Conservation (phyloP, 2,113 vertebrate species). For the Paramisgurnus dabryanus region DNA sequence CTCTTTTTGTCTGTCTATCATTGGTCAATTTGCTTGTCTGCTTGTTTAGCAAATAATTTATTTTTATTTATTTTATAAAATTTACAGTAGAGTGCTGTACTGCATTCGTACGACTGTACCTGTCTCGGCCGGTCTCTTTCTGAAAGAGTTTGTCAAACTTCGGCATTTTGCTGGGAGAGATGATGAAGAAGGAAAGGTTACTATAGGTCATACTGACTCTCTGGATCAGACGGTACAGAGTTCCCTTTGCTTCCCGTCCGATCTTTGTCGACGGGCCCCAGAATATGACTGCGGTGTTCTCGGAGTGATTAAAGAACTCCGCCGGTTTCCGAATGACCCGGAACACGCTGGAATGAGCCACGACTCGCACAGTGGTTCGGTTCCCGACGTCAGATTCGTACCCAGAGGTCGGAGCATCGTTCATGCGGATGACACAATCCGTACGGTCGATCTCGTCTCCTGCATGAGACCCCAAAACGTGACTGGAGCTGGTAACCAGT, state of each 20-base stretch:
- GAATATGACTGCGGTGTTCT: constrained; percentile 84
- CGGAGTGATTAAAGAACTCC: constrained; percentile 82
- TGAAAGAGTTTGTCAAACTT: constrained; percentile 90
- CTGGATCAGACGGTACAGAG: constrained; percentile 86
- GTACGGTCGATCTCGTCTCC: constrained; percentile 82
- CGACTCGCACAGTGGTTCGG: constrained; percentile 87
- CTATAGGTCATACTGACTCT: constrained; percentile 81
- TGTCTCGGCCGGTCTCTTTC: constrained; percentile 90
- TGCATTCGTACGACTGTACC: constrained; percentile 67
- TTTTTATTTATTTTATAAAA: too few species aligned
- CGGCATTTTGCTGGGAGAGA: constrained; percentile 84
- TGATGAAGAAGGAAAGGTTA: constrained; percentile 81
- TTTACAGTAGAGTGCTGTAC: too few species aligned
- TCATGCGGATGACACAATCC: constrained; percentile 96
- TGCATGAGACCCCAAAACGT: constrained; percentile 82
- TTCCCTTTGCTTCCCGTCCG: constrained; percentile 80
- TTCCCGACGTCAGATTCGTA: constrained; percentile 85
- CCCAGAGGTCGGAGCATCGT: constrained; percentile 87
- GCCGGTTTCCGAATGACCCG: constrained; percentile 83
- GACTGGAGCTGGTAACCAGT: constrained; percentile 95
- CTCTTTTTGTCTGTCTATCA: neutral
- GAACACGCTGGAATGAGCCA: constrained; percentile 94
- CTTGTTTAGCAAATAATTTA: neutral
- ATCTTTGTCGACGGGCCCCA: constrained; percentile 92
- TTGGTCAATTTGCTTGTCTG: too few species aligned